These are phyloP conservation scores for Lasioglossum figueresi DNA, from an alignment of 2,888 invertebrate genomes.

Conservation along the genomic window DNA sequence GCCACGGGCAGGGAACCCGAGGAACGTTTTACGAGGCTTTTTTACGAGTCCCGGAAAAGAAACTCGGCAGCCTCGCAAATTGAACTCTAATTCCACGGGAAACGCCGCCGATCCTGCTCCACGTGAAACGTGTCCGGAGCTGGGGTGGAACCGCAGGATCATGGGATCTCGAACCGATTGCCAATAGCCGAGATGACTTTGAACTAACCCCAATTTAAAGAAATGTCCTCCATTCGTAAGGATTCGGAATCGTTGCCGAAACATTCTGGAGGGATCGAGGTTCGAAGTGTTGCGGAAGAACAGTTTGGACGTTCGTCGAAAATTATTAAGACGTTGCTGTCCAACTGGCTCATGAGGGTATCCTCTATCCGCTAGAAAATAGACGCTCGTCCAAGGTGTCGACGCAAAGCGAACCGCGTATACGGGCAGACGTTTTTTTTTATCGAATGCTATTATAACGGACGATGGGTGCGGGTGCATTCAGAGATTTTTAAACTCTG, in stretches of 20 bases:
- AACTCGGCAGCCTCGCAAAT: slow-evolving; percentile 67
- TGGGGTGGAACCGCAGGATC: not conserved
- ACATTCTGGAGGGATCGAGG: not conserved
- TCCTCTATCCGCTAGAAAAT: slow-evolving; percentile 25
- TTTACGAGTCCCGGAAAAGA: slow-evolving; percentile 69
- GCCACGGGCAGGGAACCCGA: slow-evolving; percentile 32
- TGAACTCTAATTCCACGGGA: slow-evolving; percentile 62
- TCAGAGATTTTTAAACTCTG: slow-evolving; percentile 59
- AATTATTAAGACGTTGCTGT: slow-evolving; percentile 8
- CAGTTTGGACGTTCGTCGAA: not conserved
- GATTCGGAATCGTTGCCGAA: not conserved
- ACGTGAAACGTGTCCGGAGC: not conserved
- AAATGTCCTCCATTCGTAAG: not conserved
- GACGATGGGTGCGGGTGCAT: slow-evolving; percentile 74
- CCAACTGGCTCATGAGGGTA: slow-evolving; percentile 66
- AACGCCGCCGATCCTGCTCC: slow-evolving; percentile 16
- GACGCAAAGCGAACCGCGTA: slow-evolving; percentile 63
- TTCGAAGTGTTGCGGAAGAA: not conserved
- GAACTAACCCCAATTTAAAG: not conserved
- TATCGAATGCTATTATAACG: slow-evolving; percentile 67
- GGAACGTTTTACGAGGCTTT: slow-evolving; percentile 69
- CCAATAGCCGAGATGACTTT: slow-evolving; percentile 4
- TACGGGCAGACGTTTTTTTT: slow-evolving; percentile 64
- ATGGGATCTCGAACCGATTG: not conserved
- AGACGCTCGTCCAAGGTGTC: slow-evolving; percentile 76